Evolutionary conservation across 2,888 invertebrate genomes (phyloP), one percentile per base, ranked within the genome.

Genomic region (Hyles lineata): DNA sequence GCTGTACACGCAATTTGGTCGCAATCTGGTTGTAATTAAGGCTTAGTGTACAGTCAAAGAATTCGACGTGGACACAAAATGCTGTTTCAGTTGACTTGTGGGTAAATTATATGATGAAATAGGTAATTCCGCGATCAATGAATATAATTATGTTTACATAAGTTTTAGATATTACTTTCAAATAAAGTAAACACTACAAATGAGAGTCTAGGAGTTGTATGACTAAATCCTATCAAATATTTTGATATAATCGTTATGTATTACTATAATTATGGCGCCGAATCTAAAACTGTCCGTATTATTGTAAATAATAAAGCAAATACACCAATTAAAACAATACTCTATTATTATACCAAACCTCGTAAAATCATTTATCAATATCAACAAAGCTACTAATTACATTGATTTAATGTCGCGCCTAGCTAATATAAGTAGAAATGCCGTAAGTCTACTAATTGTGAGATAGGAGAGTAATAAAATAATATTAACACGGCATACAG

Each of bases 51-150:
- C 17, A 73, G 70, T 75, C 73, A 75, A 76, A 76, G 79, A 86
- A 86, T 86, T 87, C 86, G 84, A 83, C 79, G 84, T 83, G 79
- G 78, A 80, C 82, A 79, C 75, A 81, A 79, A 85, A 83, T 81
- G 81, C 80, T 87, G 82, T 83, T 82, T 77, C 77, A 78, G 78
- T 81, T 78, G 83, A 79, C 81, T 75, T 80, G 80, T 71, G 79
- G 78, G 81, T 85, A 86, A 83, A 77, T 87, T 85, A 82, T 59
- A 35, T 59, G 32, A n/a, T 32, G 59, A 71, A 71, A 19, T 70
- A 32, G 17, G n/a, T 6, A 21, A n/a, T 29, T 50, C 43, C 43
- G 29, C 21, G 11, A 50, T 50, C 21, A 29, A 43, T 25, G 61
- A 61, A 61, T 50, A 32, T 21, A 32, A 55, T 55, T 55, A 55